These are phyloP conservation scores for Tenualosa thibaudeaui DNA, from an alignment of 2,797 vertebrate species.

Conservation along the genomic window DNA sequence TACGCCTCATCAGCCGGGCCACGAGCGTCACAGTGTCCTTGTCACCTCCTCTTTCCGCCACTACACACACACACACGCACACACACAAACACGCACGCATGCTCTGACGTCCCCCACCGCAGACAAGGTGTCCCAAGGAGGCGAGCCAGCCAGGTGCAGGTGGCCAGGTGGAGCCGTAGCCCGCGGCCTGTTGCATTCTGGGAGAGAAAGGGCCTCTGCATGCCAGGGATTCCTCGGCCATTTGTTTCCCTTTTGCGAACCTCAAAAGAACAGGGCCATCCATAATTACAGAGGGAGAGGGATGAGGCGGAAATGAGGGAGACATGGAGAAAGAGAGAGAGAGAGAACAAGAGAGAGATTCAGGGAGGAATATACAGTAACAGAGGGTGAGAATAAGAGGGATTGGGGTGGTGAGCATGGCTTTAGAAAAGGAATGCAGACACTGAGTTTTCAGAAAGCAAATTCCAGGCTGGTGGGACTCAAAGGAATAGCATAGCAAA, in stretches of 20 bases:
- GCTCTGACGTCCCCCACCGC: neutral
- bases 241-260: slow-evolving; percentile 47
- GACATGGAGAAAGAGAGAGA: slow-evolving; percentile 53
- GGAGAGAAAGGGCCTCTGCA: slow-evolving; percentile 30
- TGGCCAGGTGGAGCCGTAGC: slow-evolving; percentile 20
- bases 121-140: neutral
- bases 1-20: neutral
- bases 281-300: slow-evolving; percentile 42
- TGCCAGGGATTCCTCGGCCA: slow-evolving; percentile 44
- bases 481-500: neutral
- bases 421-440: slow-evolving; percentile 11
- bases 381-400: slow-evolving; percentile 11
- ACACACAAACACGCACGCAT: neutral
- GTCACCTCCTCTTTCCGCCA: neutral
- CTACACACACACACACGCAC: neutral
- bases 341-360: slow-evolving; percentile 60
- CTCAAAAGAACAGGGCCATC: slow-evolving; percentile 33
- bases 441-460: neutral
- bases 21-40: neutral
- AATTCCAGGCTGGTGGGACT: no score
- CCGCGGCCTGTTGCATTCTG: neutral
- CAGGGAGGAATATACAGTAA: slow-evolving; percentile 66
- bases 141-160: neutral
- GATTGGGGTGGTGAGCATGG: neutral
- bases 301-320: slow-evolving; percentile 36